Evolutionary conservation across 2,113 vertebrate species (phyloP).

Genomic region (Phyllostomus hastatus): DNA sequence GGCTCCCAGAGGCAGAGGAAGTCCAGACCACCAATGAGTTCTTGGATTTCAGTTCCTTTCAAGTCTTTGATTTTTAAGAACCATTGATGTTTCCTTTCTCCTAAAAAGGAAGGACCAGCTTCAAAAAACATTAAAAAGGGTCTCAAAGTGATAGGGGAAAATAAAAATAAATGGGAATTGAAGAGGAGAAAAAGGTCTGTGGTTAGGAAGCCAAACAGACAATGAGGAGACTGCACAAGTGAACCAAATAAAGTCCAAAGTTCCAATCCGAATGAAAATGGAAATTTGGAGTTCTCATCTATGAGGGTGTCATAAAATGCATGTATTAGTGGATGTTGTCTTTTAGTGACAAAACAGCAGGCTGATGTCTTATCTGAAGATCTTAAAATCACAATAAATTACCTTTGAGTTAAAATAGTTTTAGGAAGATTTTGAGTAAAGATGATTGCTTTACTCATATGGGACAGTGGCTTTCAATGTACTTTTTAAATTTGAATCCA

Average conservation of each 20-base stretch:
- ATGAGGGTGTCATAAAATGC: neutral
- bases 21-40: neutral
- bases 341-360: neutral
- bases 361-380: neutral
- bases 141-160: neutral
- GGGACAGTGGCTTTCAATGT: neutral
- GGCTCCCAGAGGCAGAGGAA: neutral
- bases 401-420: neutral
- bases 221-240: neutral
- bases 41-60: neutral
- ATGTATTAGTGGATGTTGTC: neutral
- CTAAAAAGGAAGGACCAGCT: neutral
- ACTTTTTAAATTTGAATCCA: neutral
- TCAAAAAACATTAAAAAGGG: neutral
- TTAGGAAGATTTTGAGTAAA: slow-evolving; percentile 7
- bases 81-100: neutral
- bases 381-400: slow-evolving; percentile 22
- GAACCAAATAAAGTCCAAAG: neutral
- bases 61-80: slow-evolving; percentile 20
- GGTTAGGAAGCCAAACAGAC: neutral
- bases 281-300: neutral
- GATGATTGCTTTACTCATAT: neutral
- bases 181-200: neutral
- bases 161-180: neutral
- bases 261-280: neutral